Evolutionary conservation across 2,888 invertebrate genomes (phyloP).

Genomic region (Clanis bilineata): DNA sequence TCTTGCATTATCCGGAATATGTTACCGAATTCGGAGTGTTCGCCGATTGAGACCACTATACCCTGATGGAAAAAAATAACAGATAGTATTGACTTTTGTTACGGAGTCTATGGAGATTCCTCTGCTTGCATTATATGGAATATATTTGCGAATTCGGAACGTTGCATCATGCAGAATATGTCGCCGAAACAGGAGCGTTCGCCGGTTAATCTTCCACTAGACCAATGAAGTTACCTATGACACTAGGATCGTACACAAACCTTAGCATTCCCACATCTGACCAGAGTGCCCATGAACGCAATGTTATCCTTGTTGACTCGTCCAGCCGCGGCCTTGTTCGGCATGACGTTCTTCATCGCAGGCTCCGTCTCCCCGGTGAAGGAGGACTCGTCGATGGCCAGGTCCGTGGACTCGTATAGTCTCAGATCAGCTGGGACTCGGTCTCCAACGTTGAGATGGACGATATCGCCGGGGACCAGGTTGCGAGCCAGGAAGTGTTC

Average conservation of each 20-base stretch:
- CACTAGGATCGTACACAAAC: conserved; percentile 66
- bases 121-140: conserved; percentile 99
- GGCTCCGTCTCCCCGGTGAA: conserved; percentile 99
- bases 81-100: no score
- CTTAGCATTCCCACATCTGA: conserved; percentile 97
- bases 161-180: no score
- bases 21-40: conserved; percentile 98
- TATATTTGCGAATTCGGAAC: conserved; percentile 99
- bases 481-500: conserved; percentile 97
- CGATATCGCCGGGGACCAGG: conserved; percentile 98
- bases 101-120: no score
- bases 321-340: conserved; percentile 84
- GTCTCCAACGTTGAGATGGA: conserved; percentile 96
- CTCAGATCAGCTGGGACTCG: conserved; percentile 98
- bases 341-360: conserved; percentile 87
- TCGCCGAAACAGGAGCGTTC: no score
- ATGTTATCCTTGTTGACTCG: conserved; percentile 91
- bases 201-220: conserved; percentile 98
- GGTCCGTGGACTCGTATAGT: conserved; percentile 95
- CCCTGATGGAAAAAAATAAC: conserved; percentile 84
- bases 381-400: conserved; percentile 98
- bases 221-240: no score
- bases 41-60: conserved; percentile 97
- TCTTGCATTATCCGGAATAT: conserved; percentile 99
- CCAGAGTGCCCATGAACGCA: conserved; percentile 99